These are phyloP conservation scores for Thereva nobilitata DNA, from an alignment of 2,888 invertebrate genomes.

Conservation along the genomic window DNA sequence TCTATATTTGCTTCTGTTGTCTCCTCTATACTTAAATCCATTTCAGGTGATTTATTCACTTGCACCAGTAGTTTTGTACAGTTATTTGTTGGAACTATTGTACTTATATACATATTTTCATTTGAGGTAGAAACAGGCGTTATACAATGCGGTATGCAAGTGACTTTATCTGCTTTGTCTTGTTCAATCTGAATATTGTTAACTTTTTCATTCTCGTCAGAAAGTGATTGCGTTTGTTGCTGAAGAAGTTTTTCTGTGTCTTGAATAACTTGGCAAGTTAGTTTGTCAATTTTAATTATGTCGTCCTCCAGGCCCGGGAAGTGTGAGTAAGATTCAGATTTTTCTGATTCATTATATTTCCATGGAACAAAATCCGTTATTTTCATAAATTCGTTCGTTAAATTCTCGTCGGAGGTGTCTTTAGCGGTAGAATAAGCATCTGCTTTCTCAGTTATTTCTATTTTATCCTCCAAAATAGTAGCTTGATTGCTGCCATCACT, in stretches of 20 bases:
- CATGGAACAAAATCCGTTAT: constrained; percentile 19
- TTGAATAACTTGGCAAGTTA: constrained; percentile 30
- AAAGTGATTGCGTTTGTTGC: constrained; percentile 10
- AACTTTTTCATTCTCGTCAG: background rate
- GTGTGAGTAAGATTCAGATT: constrained; percentile 13
- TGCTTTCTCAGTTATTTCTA: constrained; percentile 21
- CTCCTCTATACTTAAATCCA: constrained; percentile 19
- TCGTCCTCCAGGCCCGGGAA: constrained; percentile 28
- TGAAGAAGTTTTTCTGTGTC: constrained; percentile 35
- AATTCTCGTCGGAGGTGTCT: constrained; percentile 24
- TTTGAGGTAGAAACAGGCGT: constrained; percentile 62
- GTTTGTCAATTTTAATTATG: constrained; percentile 23
- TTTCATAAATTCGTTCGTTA: constrained; percentile 21
- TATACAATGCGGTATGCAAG: constrained; percentile 64
- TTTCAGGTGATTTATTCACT: constrained; percentile 54
- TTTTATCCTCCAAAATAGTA: background rate
- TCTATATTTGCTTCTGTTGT: constrained; percentile 11
- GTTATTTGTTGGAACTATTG: constrained; percentile 71
- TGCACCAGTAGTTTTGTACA: constrained; percentile 68
- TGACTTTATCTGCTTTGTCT: constrained; percentile 48
- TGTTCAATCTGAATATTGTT: constrained; percentile 6
- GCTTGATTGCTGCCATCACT: background rate
- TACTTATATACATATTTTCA: constrained; percentile 61
- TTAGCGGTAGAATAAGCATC: constrained; percentile 24
- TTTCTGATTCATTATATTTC: constrained; percentile 23